Conservation (phyloP, 2,797 vertebrate genomes). For the Rhabdophis nuchalis region DNA sequence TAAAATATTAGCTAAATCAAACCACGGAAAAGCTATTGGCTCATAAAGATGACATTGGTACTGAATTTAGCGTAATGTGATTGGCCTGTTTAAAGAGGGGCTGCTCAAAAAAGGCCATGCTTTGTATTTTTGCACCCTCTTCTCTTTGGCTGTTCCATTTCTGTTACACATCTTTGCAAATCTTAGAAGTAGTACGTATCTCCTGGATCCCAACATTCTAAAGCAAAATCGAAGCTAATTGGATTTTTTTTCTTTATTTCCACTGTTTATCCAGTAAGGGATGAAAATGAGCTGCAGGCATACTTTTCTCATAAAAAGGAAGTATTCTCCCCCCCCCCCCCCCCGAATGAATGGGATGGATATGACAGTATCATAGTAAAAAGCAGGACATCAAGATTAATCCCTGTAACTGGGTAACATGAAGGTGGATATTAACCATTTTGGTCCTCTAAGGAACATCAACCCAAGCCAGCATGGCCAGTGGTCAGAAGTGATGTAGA, state of each 20-base stretch:
- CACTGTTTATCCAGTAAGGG: neutral
- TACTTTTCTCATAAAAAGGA: neutral
- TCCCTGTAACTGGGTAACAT: neutral
- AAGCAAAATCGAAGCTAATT: neutral
- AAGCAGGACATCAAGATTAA: neutral
- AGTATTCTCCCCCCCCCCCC: neutral
- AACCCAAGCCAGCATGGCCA: neutral
- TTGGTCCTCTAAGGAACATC: neutral
- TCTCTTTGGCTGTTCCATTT: neutral
- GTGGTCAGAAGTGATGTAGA: neutral
- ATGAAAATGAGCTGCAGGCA: neutral
- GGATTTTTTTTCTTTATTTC: neutral
- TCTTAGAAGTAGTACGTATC: neutral
- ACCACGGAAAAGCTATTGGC: neutral
- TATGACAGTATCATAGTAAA: neutral
- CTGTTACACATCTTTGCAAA: neutral
- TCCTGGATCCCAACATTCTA: neutral
- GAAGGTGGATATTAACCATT: neutral
- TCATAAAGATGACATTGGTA: neutral
- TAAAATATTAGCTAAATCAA: neutral
- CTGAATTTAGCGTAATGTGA: neutral
- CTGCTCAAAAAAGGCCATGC: neutral
- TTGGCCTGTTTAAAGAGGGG: neutral
- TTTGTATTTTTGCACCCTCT: neutral
- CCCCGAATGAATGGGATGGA: neutral